These are phyloP conservation scores for Cherax quadricarinatus DNA, from an alignment of 1,140 invertebrate genomes.

Conservation along the genomic window DNA sequence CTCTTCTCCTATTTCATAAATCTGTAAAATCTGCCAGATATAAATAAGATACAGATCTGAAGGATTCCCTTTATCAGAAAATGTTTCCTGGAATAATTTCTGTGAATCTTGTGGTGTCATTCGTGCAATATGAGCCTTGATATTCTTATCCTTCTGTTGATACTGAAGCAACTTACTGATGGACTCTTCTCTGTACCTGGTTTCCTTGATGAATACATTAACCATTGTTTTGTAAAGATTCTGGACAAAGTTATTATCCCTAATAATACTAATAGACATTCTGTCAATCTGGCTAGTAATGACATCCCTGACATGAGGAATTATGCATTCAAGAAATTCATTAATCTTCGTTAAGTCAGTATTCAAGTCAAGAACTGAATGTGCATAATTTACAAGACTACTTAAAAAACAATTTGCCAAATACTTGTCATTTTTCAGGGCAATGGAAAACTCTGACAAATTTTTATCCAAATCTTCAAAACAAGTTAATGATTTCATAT, in stretches of 20 bases:
- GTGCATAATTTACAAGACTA: slow-evolving; percentile 30
- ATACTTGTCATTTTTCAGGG: neutral
- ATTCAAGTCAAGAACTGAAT: slow-evolving; percentile 34
- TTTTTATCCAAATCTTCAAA: neutral
- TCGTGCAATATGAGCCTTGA: slow-evolving; percentile 46
- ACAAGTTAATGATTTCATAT: neutral
- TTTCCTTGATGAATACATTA: slow-evolving; percentile 25
- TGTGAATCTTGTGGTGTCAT: slow-evolving; percentile 43
- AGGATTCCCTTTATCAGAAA: slow-evolving; percentile 27
- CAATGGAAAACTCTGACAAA: neutral
- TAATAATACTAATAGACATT: neutral
- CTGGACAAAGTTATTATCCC: slow-evolving; percentile 15
- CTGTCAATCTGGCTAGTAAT: neutral
- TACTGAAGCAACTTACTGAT: slow-evolving; percentile 18
- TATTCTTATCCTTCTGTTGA: neutral
- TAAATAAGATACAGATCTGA: slow-evolving; percentile 49
- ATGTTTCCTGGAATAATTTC: slow-evolving; percentile 48
- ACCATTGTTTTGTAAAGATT: slow-evolving; percentile 11
- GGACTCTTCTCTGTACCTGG: neutral
- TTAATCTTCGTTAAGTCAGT: neutral
- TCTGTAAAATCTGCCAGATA: slow-evolving; percentile 44
- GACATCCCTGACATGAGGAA: slow-evolving; percentile 23
- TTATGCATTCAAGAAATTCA: slow-evolving; percentile 24
- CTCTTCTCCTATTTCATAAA: slow-evolving; percentile 26
- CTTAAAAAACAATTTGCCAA: slow-evolving; percentile 14